Evolutionary conservation across 1,140 invertebrate genomes (phyloP), one percentile per base, ranked within the genome.

Genomic region (Carcinoscorpius rotundicauda): DNA sequence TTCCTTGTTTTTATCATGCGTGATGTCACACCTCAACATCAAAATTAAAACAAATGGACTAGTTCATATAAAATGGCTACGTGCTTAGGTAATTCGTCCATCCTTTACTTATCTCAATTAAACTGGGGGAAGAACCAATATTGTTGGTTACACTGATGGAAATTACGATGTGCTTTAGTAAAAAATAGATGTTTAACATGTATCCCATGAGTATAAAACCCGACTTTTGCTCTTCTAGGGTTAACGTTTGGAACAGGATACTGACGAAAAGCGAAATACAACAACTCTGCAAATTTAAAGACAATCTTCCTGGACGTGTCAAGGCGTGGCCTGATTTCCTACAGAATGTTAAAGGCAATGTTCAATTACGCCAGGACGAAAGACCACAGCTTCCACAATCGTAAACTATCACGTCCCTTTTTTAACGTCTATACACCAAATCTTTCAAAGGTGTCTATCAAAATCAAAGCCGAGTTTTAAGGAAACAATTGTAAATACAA

Each of bases 261-360:
- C 61, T 67, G 52, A 64, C 66, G 9, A 57, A 56, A 4, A 61
- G 56, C 49, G 63, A 67, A n/a, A 58, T 67, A 11, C 61, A 58
- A n/a, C 52, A 62, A 5, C 51, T 67, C 10, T 67, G 66, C 60
- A 64, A 49, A 6, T 48, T 67, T 6, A 62, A 67, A 49, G 66
- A 67, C 5, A 61, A 29, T 29, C 29, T 67, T 48, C 63, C 66
- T 29, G 66, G 63, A 1, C 61, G 55, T 50, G 55, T 67, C 4
- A 49, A 58, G 4, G 62, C 66, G 1, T 67, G 66, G 66, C 66
- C 66, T 3, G 66, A 67, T 56, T 64, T 67, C 48, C 48, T 64
- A 49, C 49, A 57, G 51, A 57, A 56, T n/a, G 48, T 67, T 0
- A 61, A 59, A 49, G 66, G 66, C 4, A 49, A 67, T 11, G 55